A percentile compares a stretch with the other conserved stretches of the same genome.
Evolutionary conservation across 2,888 invertebrate genomes (phyloP).

Genomic region (Cheilosia grossa): DNA sequence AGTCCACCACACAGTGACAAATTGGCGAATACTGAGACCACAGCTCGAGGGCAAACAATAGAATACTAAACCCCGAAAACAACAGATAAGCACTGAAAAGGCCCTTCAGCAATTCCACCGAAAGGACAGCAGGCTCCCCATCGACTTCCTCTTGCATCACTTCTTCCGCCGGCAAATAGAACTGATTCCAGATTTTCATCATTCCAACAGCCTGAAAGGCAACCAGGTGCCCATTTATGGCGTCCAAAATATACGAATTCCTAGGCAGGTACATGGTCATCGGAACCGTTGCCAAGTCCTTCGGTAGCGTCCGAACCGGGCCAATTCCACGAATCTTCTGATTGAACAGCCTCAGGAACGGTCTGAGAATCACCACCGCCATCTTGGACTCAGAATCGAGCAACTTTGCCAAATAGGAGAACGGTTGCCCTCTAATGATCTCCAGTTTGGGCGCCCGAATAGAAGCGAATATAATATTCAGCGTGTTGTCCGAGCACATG

Average conservation of each 20-base stretch:
- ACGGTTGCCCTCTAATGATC: conserved; percentile 25
- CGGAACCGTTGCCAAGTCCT: conserved; percentile 77
- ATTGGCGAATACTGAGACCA: conserved; percentile 68
- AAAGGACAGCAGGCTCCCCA: conserved; percentile 76
- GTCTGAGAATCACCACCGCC: conserved; percentile 72
- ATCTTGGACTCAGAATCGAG: conserved; percentile 62
- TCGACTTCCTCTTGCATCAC: not conserved
- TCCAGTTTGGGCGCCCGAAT: not conserved
- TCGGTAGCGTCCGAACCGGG: conserved; percentile 73
- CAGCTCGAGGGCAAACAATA: conserved; percentile 78
- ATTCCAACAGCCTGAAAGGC: conserved; percentile 78
- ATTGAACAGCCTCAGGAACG: conserved; percentile 76
- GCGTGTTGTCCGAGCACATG: conserved; percentile 30
- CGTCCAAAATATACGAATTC: conserved; percentile 77
- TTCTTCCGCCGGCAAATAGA: conserved; percentile 75
- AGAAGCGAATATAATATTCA: conserved; percentile 17
- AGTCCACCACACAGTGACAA: conserved; percentile 70
- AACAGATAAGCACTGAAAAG: conserved; percentile 76
- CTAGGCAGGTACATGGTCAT: conserved; percentile 79
- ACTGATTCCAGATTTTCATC: conserved; percentile 75
- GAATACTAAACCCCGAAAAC: conserved; percentile 74
- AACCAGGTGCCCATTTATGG: conserved; percentile 76
- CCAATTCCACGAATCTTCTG: conserved; percentile 36
- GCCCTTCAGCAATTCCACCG: conserved; percentile 77
- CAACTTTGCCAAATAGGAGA: conserved; percentile 19